These are phyloP conservation scores for Sicus ferrugineus DNA, from an alignment of 2,888 invertebrate species.

Conservation along the genomic window DNA sequence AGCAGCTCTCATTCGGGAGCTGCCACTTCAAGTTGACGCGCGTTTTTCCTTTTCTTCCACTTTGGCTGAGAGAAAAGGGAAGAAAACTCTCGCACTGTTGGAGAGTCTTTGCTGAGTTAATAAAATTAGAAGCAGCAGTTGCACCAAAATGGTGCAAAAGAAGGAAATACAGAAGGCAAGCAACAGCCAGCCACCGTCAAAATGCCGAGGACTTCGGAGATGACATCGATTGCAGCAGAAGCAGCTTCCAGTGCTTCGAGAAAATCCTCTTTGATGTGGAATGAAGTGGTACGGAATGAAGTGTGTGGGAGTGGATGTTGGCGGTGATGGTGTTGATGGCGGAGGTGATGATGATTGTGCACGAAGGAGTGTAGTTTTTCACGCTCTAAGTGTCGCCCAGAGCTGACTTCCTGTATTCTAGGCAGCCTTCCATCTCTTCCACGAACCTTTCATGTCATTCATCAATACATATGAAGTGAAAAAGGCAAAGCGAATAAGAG, in stretches of 20 bases:
- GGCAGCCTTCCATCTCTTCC: constrained; percentile 24
- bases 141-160: neutral
- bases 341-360: no score
- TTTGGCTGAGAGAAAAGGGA: neutral
- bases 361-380: constrained; percentile 57
- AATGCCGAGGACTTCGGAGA: neutral
- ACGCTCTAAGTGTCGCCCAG: constrained; percentile 53
- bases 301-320: constrained; percentile 4
- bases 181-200: neutral
- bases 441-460: no score
- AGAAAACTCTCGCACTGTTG: no score
- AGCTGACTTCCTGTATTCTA: constrained; percentile 51
- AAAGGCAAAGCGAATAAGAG: no score
- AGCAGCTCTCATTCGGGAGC: neutral
- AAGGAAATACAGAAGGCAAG: neutral
- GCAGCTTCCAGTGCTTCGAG: neutral
- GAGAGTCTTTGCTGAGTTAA: constrained; percentile 22
- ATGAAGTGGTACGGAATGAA: constrained; percentile 16
- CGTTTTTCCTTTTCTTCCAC: neutral
- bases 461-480: no score
- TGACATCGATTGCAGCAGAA: constrained; percentile 3
- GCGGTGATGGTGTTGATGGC: no score
- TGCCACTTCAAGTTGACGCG: no score
- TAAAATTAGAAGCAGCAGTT: constrained; percentile 23
- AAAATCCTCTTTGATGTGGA: neutral